phyloP scores from a whole-genome alignment of 2,797 vertebrate genomes.

The Pelodytes ibericus region DNA sequence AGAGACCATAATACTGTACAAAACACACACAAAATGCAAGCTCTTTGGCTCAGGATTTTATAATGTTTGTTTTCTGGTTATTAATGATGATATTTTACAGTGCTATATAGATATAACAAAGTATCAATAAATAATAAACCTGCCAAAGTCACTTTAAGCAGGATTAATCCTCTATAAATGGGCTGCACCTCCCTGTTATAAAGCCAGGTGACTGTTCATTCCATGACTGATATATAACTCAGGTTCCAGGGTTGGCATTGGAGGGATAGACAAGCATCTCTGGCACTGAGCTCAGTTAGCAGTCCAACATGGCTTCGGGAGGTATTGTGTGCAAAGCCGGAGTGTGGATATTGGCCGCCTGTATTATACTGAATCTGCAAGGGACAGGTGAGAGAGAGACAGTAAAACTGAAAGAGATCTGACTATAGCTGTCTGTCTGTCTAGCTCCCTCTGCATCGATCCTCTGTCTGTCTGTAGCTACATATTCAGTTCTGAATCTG shows the following conservation, averaged over 20 bases:
- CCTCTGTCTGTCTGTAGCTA: neutral
- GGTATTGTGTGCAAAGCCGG: neutral
- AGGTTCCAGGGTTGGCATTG: neutral
- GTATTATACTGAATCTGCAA: neutral
- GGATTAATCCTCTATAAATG: neutral
- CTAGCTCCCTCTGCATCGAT: neutral
- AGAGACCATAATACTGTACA: too few relatives aligned
- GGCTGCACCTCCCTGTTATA: neutral
- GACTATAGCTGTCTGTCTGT: conserved; percentile 5
- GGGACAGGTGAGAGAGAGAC: conserved; percentile 29
- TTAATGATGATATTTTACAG: neutral
- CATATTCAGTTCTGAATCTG: too few relatives aligned
- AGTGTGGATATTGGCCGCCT: conserved; percentile 9
- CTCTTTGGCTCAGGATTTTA: neutral
- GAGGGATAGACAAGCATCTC: neutral
- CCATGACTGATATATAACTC: neutral
- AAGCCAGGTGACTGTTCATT: neutral
- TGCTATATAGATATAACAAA: neutral
- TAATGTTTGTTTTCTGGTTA: neutral
- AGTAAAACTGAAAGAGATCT: neutral
- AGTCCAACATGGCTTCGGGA: conserved; percentile 17
- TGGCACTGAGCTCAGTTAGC: neutral
- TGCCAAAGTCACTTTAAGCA: neutral
- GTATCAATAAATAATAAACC: neutral
- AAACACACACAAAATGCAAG: neutral